phyloP scores from a whole-genome alignment of 2,113 vertebrate species.

The Myotis lucifugus region DNA sequence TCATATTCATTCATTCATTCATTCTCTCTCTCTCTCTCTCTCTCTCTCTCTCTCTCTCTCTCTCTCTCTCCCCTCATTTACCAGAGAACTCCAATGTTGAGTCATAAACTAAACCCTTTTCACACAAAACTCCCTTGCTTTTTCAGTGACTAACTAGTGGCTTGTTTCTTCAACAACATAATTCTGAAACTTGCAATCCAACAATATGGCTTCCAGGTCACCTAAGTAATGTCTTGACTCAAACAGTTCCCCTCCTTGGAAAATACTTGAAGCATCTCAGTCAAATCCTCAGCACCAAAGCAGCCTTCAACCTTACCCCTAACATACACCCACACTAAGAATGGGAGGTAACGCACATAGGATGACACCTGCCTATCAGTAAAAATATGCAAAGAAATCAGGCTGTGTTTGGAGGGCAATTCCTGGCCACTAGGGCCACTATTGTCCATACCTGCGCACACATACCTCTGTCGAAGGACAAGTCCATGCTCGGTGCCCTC shows the following conservation, averaged over 20 bases:
- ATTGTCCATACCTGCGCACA: background rate
- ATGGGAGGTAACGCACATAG: background rate
- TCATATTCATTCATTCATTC: background rate
- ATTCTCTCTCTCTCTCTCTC: background rate
- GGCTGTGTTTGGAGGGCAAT: background rate
- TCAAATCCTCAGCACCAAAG: background rate
- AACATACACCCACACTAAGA: background rate
- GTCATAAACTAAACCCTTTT: background rate
- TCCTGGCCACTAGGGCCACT: background rate
- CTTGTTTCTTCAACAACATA: background rate
- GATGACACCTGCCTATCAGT: background rate
- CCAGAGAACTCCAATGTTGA: background rate
- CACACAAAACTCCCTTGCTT: background rate
- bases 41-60: background rate
- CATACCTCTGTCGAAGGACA: background rate
- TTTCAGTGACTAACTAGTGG: background rate
- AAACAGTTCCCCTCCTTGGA: background rate
- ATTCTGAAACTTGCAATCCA: background rate
- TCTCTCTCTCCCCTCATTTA: background rate
- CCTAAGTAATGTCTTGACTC: background rate
- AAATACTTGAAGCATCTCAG: background rate
- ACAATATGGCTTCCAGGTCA: background rate
- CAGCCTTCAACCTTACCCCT: background rate
- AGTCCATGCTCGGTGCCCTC: background rate
- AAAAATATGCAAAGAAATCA: background rate